A percentile compares a stretch with the other conserved stretches of the same genome.
Conservation (phyloP, 1,140 invertebrate species). For the Arctopsyche grandis region DNA sequence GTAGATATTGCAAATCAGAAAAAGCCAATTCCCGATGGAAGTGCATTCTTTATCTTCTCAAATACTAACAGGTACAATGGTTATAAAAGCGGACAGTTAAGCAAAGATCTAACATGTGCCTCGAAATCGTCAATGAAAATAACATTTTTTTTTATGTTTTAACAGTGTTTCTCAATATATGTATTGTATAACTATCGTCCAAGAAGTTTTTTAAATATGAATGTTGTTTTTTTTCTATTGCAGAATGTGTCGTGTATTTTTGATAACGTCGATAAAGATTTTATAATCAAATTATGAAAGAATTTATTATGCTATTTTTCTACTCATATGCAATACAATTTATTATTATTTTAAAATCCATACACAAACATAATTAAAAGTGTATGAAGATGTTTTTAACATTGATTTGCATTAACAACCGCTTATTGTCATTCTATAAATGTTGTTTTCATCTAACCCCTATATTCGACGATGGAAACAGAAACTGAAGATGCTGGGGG, state of each 20-base stretch:
- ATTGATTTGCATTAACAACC: constrained; percentile 34
- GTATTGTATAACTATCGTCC: too few relatives aligned
- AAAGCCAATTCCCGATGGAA: constrained; percentile 93
- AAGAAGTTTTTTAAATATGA: too few relatives aligned
- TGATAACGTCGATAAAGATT: too few relatives aligned
- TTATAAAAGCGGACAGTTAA: not conserved
- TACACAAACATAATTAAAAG: not conserved
- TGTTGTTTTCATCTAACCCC: constrained; percentile 38
- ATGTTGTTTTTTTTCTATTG: too few relatives aligned
- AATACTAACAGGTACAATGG: constrained; percentile 86
- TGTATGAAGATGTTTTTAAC: not conserved
- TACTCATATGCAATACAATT: too few relatives aligned
- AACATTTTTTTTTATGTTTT: too few relatives aligned
- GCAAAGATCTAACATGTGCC: not conserved
- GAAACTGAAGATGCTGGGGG: constrained; percentile 69
- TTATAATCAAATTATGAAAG: too few relatives aligned
- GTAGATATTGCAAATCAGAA: constrained; percentile 86
- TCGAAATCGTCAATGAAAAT: not conserved
- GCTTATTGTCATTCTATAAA: constrained; percentile 46
- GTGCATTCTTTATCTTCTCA: constrained; percentile 96
- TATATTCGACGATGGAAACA: constrained; percentile 46
- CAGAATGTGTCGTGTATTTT: too few relatives aligned
- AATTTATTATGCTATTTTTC: too few relatives aligned
- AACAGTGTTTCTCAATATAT: too few relatives aligned
- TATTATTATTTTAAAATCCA: too few relatives aligned